Conservation (phyloP, 2,113 vertebrate genomes). For the Melanocharis versteri region DNA sequence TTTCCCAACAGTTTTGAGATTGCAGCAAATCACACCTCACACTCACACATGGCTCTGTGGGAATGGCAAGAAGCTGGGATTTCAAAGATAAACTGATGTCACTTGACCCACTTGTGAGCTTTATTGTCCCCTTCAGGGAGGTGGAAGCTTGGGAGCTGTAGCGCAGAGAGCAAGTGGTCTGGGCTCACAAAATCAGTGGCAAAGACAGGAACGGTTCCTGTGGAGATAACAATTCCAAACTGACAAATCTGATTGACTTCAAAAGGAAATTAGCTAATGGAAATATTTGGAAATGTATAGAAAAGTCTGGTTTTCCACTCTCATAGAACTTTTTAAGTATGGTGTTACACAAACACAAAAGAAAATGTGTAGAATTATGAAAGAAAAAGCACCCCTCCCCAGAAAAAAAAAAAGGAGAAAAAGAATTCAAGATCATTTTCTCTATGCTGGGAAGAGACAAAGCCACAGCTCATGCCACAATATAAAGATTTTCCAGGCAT, state of each 20-base stretch:
- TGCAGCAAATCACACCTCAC: not conserved
- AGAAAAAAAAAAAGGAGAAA: not conserved
- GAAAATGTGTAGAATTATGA: not conserved
- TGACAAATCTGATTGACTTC: not conserved
- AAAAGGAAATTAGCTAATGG: not conserved
- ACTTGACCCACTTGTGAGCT: not conserved
- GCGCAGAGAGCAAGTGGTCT: not conserved
- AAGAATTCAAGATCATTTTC: not conserved
- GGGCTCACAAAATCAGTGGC: not conserved
- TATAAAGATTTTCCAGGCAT: not conserved
- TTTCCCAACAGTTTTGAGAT: not conserved
- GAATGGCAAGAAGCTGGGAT: not conserved
- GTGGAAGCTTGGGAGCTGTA: not conserved
- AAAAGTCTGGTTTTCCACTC: not conserved
- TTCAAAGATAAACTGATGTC: not conserved
- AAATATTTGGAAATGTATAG: not conserved
- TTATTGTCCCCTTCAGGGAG: not conserved
- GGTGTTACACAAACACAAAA: not conserved
- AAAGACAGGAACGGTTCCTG: not conserved
- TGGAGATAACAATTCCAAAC: not conserved
- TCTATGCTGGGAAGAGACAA: not conserved
- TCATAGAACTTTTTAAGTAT: not conserved
- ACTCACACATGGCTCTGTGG: not conserved
- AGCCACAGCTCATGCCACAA: not conserved
- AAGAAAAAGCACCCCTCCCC: not conserved